Base-by-base conservation (phyloP, 2,888 invertebrate genomes). In the Mechanitis mazaeus region DNA sequence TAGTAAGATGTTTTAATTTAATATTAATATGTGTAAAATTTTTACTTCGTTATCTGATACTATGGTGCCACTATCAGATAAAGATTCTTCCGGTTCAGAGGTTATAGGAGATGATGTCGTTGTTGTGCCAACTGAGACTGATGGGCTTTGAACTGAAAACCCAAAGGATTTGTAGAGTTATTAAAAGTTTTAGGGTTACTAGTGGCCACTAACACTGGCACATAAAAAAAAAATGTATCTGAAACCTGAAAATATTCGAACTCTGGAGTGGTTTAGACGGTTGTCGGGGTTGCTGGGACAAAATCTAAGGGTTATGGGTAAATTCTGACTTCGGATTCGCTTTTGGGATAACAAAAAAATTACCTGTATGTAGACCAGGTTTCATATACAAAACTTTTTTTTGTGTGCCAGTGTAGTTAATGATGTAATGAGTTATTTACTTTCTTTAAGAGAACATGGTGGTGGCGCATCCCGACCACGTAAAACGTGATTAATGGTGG, bases 401-500 rank as follows among this genome's bases (percentile, higher is more conserved):
- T 20, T 20, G 20, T 20, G 20, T 20, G 20, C 20, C 20, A 20
- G 20, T 20, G 20, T 20, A 35, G 35, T 35, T 35, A 35, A 35
- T 35, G 20, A 46, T 11, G 33, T 47, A 47, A 60, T 47, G 28
- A 42, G 55, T 20, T 55, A 80, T 85, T 80, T 71, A 89, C 90
- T 78, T 66, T 88, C 88, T 76, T 85, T 77, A 33, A 90, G 81
- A 3, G 71, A 69, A 60, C 90, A 85, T 31, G 76, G 70, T 0
- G 94, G 94, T 60, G 94, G 94, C 0, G 92, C 90, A 56, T 92
- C 90, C 0, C 93, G 93, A 61, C 93, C 92, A 64, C 96, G 89
- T 3, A 97, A 85, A 0, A 96, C 95, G 69, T 95, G 88, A 77
- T 97, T 96, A 72, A 97, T 95, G 0, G 95, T 95, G 64, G 92